A percentile compares a stretch with the other conserved stretches of the same genome.
These are phyloP conservation scores for Pocillopora meandrina DNA, from an alignment of 92 coral and sea anemone genomes.

Conservation along the genomic window DNA sequence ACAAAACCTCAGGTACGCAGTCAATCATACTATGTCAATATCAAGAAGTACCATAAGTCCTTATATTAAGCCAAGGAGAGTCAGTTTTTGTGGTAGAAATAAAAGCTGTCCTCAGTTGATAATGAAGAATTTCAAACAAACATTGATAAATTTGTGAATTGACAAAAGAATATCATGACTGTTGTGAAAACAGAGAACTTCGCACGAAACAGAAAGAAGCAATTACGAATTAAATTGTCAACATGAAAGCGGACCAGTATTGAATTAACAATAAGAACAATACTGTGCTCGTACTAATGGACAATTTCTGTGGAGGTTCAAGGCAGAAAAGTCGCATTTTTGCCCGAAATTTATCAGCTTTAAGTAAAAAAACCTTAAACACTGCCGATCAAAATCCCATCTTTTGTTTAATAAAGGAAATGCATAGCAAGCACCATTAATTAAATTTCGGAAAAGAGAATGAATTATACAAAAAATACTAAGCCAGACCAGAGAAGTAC, in stretches of 20 bases:
- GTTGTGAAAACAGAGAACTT: neutral
- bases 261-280: slow-evolving; percentile 11
- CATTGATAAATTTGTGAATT: neutral
- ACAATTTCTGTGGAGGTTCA: neutral
- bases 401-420: neutral
- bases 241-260: neutral
- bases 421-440: neutral
- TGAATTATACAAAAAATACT: neutral
- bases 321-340: neutral
- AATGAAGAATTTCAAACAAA: too few relatives aligned
- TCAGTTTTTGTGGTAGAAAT: neutral
- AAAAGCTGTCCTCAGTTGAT: too few relatives aligned
- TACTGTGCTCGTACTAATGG: neutral
- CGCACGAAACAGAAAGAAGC: neutral
- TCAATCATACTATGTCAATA: neutral
- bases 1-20: neutral
- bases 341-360: neutral
- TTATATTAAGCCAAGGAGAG: neutral
- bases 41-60: neutral
- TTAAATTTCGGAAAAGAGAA: neutral
- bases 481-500: neutral
- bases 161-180: neutral
- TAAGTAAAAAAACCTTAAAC: neutral
- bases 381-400: too few relatives aligned
- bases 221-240: slow-evolving; percentile 15